Evolutionary conservation across 1,140 invertebrate species (phyloP).

Genomic region (silkworm (Bombyx mori)): ASM3026992v2 NC_085129.1:264001-264500

Average conservation of each 20-base stretch:
- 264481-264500: conserved; percentile 38
- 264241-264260: not conserved
- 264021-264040: conserved; percentile 74
- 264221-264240: too few species aligned
- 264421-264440: conserved; percentile 17
- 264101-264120: conserved; percentile 75
- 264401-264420: conserved; percentile 38
- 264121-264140: conserved; percentile 41
- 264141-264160: not conserved
- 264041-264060: conserved; percentile 77
- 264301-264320: too few species aligned
- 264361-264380: conserved; percentile 62
- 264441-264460: conserved; percentile 26
- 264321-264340: not conserved
- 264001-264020: too few species aligned
- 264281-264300: too few species aligned
- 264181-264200: too few species aligned
- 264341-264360: conserved; percentile 67
- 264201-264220: too few species aligned
- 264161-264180: too few species aligned
- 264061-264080: conserved; percentile 78
- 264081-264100: conserved; percentile 80
- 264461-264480: conserved; percentile 41
- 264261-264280: too few species aligned
- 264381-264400: conserved; percentile 43